Percentiles rank a stretch among this genome's conserved stretches.
phyloP scores from a whole-genome alignment of 1,140 invertebrate species.

The Cydia splendana region DNA sequence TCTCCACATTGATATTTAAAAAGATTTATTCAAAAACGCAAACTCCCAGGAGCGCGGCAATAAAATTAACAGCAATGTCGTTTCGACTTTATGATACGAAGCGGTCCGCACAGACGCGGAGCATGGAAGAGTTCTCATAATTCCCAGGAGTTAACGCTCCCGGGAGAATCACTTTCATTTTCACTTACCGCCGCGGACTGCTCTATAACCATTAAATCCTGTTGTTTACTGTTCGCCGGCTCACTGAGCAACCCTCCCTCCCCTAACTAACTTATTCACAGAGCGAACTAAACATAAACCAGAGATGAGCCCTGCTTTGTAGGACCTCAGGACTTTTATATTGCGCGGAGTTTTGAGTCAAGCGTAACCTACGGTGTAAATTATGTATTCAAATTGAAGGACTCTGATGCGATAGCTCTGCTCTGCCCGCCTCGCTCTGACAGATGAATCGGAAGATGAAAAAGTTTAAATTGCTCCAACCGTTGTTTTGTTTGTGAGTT shows the following conservation, averaged over 20 bases:
- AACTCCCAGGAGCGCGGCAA: slow-evolving; percentile 21
- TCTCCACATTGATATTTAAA: neutral
- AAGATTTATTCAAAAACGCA: slow-evolving; percentile 25
- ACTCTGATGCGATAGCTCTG: slow-evolving; percentile 42
- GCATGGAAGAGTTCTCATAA: slow-evolving; percentile 55
- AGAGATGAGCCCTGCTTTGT: slow-evolving; percentile 42
- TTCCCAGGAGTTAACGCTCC: slow-evolving; percentile 57
- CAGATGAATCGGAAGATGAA: slow-evolving; percentile 26
- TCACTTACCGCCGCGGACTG: slow-evolving; percentile 65
- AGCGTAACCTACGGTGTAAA: slow-evolving; percentile 39
- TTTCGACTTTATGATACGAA: slow-evolving; percentile 32
- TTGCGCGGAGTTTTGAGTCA: slow-evolving; percentile 43
- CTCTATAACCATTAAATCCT: slow-evolving; percentile 68
- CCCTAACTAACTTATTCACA: slow-evolving; percentile 60
- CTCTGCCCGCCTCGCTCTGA: slow-evolving; percentile 29
- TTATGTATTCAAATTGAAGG: slow-evolving; percentile 54
- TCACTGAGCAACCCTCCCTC: slow-evolving; percentile 43
- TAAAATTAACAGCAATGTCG: slow-evolving; percentile 32
- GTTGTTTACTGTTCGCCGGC: slow-evolving; percentile 62
- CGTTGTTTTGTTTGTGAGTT: slow-evolving; percentile 22
- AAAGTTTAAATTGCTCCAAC: slow-evolving; percentile 25
- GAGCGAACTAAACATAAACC: slow-evolving; percentile 57
- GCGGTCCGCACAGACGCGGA: slow-evolving; percentile 36
- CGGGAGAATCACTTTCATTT: slow-evolving; percentile 70
- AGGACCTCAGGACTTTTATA: slow-evolving; percentile 52